A percentile compares a stretch with the other conserved stretches of the same genome.
These are phyloP conservation scores for Gymnopithys bicolor DNA, from an alignment of 2,797 vertebrate genomes.

Conservation along the genomic window DNA sequence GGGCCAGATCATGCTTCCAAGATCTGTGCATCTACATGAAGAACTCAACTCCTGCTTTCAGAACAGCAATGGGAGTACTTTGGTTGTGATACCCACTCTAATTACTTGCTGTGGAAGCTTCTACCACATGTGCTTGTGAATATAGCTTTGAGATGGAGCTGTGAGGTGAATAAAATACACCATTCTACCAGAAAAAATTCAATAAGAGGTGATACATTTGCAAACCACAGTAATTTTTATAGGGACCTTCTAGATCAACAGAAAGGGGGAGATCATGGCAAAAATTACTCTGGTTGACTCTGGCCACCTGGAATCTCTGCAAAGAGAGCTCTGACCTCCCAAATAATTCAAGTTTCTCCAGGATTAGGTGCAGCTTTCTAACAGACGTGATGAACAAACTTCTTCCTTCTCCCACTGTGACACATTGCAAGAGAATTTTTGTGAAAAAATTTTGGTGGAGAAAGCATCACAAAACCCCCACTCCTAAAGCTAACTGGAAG, in stretches of 20 bases:
- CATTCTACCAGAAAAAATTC: neutral
- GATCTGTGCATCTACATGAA: neutral
- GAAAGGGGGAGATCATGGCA: neutral
- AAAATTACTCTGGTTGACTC: neutral
- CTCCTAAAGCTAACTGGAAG: neutral
- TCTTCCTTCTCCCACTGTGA: neutral
- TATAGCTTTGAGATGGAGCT: neutral
- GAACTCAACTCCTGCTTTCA: neutral
- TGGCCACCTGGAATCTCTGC: neutral
- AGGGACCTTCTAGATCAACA: neutral
- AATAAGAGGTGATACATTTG: neutral
- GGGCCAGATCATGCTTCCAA: conserved; percentile 9
- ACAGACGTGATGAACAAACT: neutral
- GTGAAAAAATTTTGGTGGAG: conserved; percentile 17
- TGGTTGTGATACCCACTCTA: neutral
- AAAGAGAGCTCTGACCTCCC: neutral
- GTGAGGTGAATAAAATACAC: neutral
- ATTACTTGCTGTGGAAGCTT: neutral
- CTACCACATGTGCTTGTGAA: neutral
- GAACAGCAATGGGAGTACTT: neutral
- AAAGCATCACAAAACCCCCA: conserved; percentile 11
- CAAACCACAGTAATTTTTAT: neutral
- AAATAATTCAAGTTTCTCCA: neutral
- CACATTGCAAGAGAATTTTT: neutral
- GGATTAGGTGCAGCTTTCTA: neutral